Percentiles rank a stretch among this genome's conserved stretches.
Conservation (phyloP, 92 coral and sea anemone species). For the Porites evermanni region DNA sequence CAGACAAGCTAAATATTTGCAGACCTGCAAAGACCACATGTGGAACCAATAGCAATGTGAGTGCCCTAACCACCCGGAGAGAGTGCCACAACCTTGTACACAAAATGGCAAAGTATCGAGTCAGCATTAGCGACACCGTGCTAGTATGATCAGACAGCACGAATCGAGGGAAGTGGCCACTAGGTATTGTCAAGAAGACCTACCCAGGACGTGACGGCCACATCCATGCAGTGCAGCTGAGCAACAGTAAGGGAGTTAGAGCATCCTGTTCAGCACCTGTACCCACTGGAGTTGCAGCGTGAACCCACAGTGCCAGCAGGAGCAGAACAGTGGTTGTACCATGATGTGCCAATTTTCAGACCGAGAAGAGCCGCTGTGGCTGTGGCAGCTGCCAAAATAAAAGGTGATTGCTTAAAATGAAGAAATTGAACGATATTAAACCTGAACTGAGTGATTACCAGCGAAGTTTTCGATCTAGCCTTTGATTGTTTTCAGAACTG, state of each 20-base stretch:
- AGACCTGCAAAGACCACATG: constrained; percentile 53
- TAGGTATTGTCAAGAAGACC: constrained; percentile 26
- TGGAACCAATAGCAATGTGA: constrained; percentile 57
- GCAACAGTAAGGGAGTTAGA: constrained; percentile 30
- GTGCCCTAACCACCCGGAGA: constrained; percentile 40
- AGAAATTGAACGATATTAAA: constrained; percentile 23
- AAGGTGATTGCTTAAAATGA: constrained; percentile 18
- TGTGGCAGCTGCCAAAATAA: constrained; percentile 54
- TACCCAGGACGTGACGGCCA: constrained; percentile 57
- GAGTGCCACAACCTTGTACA: constrained; percentile 55
- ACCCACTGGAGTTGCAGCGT: constrained; percentile 44
- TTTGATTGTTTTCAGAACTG: not conserved
- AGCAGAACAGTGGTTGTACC: constrained; percentile 32
- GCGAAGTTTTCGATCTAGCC: not conserved
- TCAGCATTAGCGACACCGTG: constrained; percentile 39
- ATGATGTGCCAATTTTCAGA: constrained; percentile 33
- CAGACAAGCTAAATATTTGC: constrained; percentile 45
- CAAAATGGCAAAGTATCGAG: constrained; percentile 9
- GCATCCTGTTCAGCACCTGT: constrained; percentile 56
- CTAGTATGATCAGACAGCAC: constrained; percentile 45
- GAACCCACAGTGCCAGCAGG: constrained; percentile 6
- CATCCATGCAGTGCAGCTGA: constrained; percentile 47
- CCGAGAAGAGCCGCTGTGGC: constrained; percentile 50
- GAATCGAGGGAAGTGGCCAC: constrained; percentile 63
- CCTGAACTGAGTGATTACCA: constrained; percentile 2